These are phyloP conservation scores for Protophormia terraenovae DNA, from an alignment of 2,888 invertebrate species.

Conservation along the genomic window DNA sequence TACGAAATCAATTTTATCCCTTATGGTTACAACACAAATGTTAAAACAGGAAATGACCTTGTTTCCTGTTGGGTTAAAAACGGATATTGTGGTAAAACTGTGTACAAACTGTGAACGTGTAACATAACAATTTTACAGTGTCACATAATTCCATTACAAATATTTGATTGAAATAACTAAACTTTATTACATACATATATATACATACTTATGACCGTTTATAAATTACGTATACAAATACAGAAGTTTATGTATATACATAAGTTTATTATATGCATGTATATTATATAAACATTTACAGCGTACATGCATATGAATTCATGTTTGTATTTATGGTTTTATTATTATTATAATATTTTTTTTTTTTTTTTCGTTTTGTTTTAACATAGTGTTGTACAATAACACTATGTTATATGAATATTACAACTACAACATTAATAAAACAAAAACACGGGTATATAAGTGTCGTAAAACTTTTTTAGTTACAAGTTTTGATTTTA, in stretches of 20 bases:
- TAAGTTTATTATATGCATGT: neutral
- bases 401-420: neutral
- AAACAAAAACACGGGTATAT: neutral
- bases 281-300: neutral
- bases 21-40: neutral
- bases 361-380: neutral
- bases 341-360: too few relatives aligned
- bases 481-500: conserved; percentile 21
- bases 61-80: conserved; percentile 44
- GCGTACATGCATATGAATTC: neutral
- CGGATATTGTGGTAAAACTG: conserved; percentile 50
- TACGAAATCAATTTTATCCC: conserved; percentile 21
- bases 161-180: conserved; percentile 3
- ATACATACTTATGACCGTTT: neutral
- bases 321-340: neutral
- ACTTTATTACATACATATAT: neutral
- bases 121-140: neutral
- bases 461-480: conserved; percentile 1
- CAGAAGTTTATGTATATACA: neutral
- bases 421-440: neutral
- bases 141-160: conserved; percentile 16
- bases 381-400: neutral
- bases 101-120: neutral
- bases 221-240: neutral
- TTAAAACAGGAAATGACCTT: conserved; percentile 44